These are phyloP conservation scores for Atherinosoma microstoma DNA, from an alignment of 2,797 vertebrate genomes.

Conservation along the genomic window DNA sequence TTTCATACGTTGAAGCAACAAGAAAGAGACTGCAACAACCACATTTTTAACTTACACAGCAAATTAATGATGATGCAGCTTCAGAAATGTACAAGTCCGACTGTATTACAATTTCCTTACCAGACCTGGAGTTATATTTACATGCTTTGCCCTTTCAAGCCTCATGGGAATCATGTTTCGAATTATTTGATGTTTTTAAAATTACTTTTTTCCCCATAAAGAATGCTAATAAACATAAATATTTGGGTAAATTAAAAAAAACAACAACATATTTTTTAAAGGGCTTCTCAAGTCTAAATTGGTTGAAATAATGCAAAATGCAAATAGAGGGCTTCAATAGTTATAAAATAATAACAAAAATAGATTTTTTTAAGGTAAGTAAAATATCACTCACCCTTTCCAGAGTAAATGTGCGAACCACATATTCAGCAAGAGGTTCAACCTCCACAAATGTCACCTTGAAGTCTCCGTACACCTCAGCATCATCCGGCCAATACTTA, in stretches of 20 bases:
- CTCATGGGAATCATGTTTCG: not conserved
- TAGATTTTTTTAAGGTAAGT: not conserved
- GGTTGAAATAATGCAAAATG: not conserved
- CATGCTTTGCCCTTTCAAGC: not conserved
- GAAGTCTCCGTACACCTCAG: slow-evolving; percentile 97
- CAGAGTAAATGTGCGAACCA: slow-evolving; percentile 98
- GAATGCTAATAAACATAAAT: not conserved
- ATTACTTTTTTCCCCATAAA: not conserved
- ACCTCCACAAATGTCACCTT: slow-evolving; percentile 98
- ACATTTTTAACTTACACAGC: not conserved
- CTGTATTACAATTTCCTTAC: too few species aligned
- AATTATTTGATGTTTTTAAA: not conserved
- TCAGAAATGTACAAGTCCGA: not conserved
- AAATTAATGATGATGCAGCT: not conserved
- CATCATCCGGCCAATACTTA: slow-evolving; percentile 99
- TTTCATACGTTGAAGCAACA: not conserved
- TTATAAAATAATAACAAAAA: not conserved
- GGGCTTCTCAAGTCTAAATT: not conserved
- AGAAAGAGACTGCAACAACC: not conserved
- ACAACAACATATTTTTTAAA: not conserved
- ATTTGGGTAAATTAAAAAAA: not conserved
- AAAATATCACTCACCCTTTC: slow-evolving; percentile 88
- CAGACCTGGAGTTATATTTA: not conserved
- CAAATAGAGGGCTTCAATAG: not conserved
- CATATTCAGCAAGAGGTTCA: slow-evolving; percentile 97